phyloP scores from a whole-genome alignment of 2,797 vertebrate species.

The Luscinia megarhynchos region DNA sequence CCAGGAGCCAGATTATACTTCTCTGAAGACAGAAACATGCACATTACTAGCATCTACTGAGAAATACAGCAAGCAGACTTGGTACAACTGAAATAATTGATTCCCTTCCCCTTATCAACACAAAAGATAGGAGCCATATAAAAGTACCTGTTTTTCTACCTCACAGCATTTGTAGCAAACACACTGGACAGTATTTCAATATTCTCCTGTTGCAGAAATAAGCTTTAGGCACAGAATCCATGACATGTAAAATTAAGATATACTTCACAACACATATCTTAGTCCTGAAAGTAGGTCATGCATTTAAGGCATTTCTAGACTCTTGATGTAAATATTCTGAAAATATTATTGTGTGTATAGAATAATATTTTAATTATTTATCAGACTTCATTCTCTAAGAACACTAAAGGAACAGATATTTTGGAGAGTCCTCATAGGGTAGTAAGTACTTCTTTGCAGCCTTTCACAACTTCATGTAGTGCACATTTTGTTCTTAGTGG shows the following conservation, averaged over 20 bases:
- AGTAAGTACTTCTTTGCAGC: not conserved
- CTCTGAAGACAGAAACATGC: not conserved
- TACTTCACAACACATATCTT: slow-evolving; percentile 3
- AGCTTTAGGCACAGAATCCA: slow-evolving; percentile 22
- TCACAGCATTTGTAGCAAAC: not conserved
- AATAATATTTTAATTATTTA: slow-evolving; percentile 44
- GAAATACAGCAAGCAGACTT: not conserved
- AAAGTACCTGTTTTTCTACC: not conserved
- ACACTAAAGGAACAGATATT: not conserved
- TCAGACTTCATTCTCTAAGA: not conserved
- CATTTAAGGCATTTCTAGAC: slow-evolving; percentile 24
- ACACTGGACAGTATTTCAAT: not conserved
- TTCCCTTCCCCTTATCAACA: not conserved
- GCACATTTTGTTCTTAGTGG: not conserved
- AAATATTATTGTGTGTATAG: not conserved
- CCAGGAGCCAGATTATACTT: not conserved
- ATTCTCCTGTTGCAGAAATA: slow-evolving; percentile 6
- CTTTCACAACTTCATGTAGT: not conserved
- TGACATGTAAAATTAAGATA: slow-evolving; percentile 45
- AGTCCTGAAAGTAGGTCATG: slow-evolving; percentile 50
- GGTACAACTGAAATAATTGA: not conserved
- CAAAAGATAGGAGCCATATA: not conserved
- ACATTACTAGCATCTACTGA: not conserved
- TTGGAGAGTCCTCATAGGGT: not conserved
- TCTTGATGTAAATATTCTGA: slow-evolving; percentile 34